Conservation (phyloP, 1,140 invertebrate genomes). For the Drosophila malerkotliana region DNA sequence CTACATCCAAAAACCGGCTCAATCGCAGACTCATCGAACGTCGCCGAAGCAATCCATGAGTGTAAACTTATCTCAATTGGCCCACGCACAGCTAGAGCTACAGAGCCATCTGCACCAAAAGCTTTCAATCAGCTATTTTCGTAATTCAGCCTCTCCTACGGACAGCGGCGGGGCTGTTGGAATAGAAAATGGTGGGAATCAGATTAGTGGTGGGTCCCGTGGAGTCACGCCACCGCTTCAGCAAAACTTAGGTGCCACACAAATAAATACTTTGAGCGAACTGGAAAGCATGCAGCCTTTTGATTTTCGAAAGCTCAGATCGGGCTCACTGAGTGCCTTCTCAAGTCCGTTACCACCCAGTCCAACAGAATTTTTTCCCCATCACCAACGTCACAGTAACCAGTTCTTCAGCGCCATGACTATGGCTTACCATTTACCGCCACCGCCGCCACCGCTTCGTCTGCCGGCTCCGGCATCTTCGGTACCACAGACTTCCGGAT, state of each 20-base stretch:
- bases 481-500: slow-evolving; percentile 10
- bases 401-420: slow-evolving; percentile 86
- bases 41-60: slow-evolving; percentile 59
- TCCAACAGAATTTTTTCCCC: slow-evolving; percentile 78
- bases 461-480: slow-evolving; percentile 47
- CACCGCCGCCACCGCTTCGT: slow-evolving; percentile 83
- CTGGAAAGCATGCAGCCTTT: slow-evolving; percentile 98
- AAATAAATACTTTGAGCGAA: slow-evolving; percentile 91
- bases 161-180: not conserved
- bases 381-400: slow-evolving; percentile 75
- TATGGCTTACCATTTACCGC: slow-evolving; percentile 87
- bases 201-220: not conserved
- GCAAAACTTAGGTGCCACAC: not conserved
- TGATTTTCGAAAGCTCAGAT: slow-evolving; percentile 92
- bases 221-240: not conserved
- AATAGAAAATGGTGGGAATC: not conserved
- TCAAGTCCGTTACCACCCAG: slow-evolving; percentile 63
- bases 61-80: slow-evolving; percentile 84
- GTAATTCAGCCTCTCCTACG: slow-evolving; percentile 61
- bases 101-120: slow-evolving; percentile 85
- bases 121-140: slow-evolving; percentile 84
- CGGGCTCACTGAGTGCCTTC: slow-evolving; percentile 83
- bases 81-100: slow-evolving; percentile 86
- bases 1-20: slow-evolving; percentile 6
- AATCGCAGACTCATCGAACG: slow-evolving; percentile 36